phyloP scores from a whole-genome alignment of 1,140 invertebrate species.

The Hycleus phaleratus region DNA sequence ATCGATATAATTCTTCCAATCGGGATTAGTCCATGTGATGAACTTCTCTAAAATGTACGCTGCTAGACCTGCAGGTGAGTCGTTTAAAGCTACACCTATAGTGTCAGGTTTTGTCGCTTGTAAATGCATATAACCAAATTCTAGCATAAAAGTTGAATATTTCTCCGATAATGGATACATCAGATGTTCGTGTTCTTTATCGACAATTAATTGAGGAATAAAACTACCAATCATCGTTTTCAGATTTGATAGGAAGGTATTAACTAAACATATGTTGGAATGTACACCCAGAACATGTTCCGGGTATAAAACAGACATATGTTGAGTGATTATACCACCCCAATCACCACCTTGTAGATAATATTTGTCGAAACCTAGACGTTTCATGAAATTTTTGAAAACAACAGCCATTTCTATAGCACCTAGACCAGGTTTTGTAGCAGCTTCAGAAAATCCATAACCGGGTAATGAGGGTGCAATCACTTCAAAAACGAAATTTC shows the following conservation, averaged over 20 bases:
- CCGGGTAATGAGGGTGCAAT: constrained; percentile 65
- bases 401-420: constrained; percentile 59
- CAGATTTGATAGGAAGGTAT: constrained; percentile 37
- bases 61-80: constrained; percentile 68
- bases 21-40: constrained; percentile 62
- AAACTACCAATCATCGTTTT: constrained; percentile 48
- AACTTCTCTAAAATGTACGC: constrained; percentile 88
- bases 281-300: constrained; percentile 61
- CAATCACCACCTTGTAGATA: constrained; percentile 83
- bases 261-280: constrained; percentile 54
- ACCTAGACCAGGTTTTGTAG: constrained; percentile 55
- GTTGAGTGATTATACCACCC: constrained; percentile 55
- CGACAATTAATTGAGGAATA: constrained; percentile 50
- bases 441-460: constrained; percentile 73
- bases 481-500: constrained; percentile 70
- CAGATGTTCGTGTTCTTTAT: constrained; percentile 46
- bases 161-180: constrained; percentile 53
- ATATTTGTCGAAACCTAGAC: constrained; percentile 68
- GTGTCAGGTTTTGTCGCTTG: constrained; percentile 91
- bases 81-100: constrained; percentile 60
- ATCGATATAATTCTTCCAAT: constrained; percentile 42
- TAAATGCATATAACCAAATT: constrained; percentile 77
- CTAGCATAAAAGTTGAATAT: constrained; percentile 49
- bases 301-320: constrained; percentile 61
- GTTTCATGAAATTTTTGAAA: constrained; percentile 78